Evolutionary conservation across 2,888 invertebrate species (phyloP).

Genomic region (Brachypalpus laphriformis): DNA sequence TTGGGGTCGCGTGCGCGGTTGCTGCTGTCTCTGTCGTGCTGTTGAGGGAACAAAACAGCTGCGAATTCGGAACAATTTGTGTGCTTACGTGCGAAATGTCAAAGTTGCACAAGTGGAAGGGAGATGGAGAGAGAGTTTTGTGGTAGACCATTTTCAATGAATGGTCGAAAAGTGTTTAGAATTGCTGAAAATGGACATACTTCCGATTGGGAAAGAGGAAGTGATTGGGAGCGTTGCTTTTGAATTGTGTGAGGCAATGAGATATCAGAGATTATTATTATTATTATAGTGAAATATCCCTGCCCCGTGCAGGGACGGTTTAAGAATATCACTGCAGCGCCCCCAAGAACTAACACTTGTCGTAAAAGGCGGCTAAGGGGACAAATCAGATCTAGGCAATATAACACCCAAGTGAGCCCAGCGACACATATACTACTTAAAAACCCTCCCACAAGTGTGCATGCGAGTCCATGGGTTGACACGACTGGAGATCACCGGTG

Average conservation of each 20-base stretch:
- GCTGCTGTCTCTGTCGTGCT: slow-evolving; percentile 46
- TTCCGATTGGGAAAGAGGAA: background rate
- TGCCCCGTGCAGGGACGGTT: too few relatives aligned
- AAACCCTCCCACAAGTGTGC: too few relatives aligned
- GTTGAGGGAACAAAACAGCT: slow-evolving; percentile 24
- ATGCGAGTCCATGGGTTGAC: too few relatives aligned
- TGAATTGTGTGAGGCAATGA: background rate
- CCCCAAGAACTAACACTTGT: too few relatives aligned
- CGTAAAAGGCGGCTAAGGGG: too few relatives aligned
- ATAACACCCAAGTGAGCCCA: too few relatives aligned
- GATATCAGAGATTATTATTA: too few relatives aligned
- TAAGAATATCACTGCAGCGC: too few relatives aligned
- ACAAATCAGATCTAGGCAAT: too few relatives aligned
- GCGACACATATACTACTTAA: too few relatives aligned
- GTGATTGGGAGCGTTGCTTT: background rate
- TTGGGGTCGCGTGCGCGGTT: slow-evolving; percentile 10
- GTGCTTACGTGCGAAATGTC: slow-evolving; percentile 16
- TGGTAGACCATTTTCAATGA: background rate
- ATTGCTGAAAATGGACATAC: background rate
- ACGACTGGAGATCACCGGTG: too few relatives aligned
- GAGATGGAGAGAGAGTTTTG: background rate
- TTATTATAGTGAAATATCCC: too few relatives aligned
- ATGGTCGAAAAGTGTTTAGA: slow-evolving; percentile 41
- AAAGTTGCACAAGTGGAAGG: background rate
- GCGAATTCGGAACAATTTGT: slow-evolving; percentile 27